Evolutionary conservation across 1,140 invertebrate genomes (phyloP).

Genomic region (Bombyx mori): ASM3026992v2 NC_085113.1:7476001-7476500

Average conservation of each 20-base stretch:
- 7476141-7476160: constrained; percentile 89
- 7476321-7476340: no score
- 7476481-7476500: no score
- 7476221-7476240: constrained; percentile 87
- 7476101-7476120: constrained; percentile 91
- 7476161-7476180: constrained; percentile 84
- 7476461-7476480: no score
- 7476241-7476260: constrained; percentile 91
- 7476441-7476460: no score
- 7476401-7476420: no score
- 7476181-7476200: constrained; percentile 86
- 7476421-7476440: no score
- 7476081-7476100: constrained; percentile 35
- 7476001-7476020: no score
- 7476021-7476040: no score
- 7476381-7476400: no score
- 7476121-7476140: constrained; percentile 95
- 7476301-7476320: no score
- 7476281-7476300: not conserved
- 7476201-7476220: constrained; percentile 89
- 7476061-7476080: constrained; percentile 21
- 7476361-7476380: no score
- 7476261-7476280: constrained; percentile 66
- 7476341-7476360: no score
- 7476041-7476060: not conserved